Evolutionary conservation across 2,113 vertebrate genomes (phyloP).

Genomic region (Eurypyga helias): DNA sequence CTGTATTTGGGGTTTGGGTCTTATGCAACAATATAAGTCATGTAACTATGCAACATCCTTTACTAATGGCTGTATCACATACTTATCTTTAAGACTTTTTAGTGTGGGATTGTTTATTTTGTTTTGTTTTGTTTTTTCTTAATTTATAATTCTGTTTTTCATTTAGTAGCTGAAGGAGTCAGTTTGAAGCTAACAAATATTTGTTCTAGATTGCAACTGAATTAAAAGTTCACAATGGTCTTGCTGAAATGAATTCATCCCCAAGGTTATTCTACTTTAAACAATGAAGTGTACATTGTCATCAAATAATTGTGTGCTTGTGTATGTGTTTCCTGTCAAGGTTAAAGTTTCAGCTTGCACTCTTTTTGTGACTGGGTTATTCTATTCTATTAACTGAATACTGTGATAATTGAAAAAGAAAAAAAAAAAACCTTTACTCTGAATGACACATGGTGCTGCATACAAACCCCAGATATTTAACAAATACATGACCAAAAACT

Average conservation of each 20-base stretch:
- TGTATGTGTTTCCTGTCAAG: background rate
- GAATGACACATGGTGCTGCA: background rate
- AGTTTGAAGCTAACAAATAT: background rate
- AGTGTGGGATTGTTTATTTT: background rate
- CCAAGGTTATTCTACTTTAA: background rate
- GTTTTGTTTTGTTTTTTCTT: background rate
- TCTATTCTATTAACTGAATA: background rate
- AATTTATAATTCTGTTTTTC: background rate
- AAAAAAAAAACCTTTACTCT: background rate
- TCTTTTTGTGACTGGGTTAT: background rate
- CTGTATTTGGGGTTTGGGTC: background rate
- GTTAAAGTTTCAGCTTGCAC: background rate
- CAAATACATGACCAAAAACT: background rate
- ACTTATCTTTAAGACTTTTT: background rate
- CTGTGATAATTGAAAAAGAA: background rate
- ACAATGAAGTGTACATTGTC: background rate
- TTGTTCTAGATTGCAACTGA: background rate
- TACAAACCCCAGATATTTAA: background rate
- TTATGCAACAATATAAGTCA: background rate
- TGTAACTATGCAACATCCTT: background rate
- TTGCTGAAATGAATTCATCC: background rate
- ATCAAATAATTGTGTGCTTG: background rate
- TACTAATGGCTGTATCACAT: background rate
- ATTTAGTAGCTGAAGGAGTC: background rate
- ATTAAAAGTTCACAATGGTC: background rate